Evolutionary conservation across 2,797 vertebrate genomes (phyloP).

Genomic region (Urophycis tenuis): DNA sequence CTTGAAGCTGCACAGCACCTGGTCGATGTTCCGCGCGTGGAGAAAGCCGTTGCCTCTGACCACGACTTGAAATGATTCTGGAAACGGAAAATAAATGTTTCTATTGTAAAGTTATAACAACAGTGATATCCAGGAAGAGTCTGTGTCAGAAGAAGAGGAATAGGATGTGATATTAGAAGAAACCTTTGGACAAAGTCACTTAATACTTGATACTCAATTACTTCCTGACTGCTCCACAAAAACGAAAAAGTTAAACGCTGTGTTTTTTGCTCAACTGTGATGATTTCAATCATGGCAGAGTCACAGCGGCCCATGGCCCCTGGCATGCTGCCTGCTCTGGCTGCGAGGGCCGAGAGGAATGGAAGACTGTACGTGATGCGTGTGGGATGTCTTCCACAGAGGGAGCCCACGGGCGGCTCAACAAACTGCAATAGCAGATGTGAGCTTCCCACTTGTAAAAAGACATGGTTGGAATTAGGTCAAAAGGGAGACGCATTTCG

Average conservation of each 20-base stretch:
- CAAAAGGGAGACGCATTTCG: not conserved
- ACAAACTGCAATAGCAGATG: constrained; percentile 43
- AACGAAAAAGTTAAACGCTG: not conserved
- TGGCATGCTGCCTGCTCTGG: not conserved
- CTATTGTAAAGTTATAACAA: not conserved
- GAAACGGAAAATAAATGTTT: not conserved
- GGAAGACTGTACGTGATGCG: constrained; percentile 8
- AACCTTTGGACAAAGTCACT: not conserved
- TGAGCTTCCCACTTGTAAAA: constrained; percentile 11
- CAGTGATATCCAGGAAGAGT: not conserved
- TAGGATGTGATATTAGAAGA: not conserved
- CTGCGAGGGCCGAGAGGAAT: not conserved
- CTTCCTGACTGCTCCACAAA: not conserved
- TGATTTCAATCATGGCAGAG: not conserved
- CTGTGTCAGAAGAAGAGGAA: not conserved
- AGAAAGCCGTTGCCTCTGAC: constrained; percentile 86
- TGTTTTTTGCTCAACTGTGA: not conserved
- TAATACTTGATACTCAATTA: not conserved
- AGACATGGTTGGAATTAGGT: not conserved
- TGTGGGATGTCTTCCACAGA: constrained; percentile 23
- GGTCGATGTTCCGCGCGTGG: constrained; percentile 73
- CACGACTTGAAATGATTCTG: constrained; percentile 73
- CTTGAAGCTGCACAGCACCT: constrained; percentile 90
- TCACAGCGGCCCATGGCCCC: not conserved
- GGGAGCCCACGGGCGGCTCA: constrained; percentile 12